phyloP scores from a whole-genome alignment of 2,113 vertebrate genomes.

The Scomber colias region DNA sequence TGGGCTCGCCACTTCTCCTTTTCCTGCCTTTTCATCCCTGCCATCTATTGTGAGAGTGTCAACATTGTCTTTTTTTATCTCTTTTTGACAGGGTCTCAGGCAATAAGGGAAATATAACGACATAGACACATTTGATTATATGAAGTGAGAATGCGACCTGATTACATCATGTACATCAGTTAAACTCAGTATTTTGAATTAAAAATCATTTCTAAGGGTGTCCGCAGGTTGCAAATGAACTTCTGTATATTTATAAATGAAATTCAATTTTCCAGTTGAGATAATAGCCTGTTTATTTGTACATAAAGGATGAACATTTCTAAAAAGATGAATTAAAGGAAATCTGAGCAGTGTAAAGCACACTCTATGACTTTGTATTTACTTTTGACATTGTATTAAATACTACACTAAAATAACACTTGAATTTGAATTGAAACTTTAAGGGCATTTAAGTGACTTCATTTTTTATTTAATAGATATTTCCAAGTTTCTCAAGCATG shows the following conservation, averaged over 20 bases:
- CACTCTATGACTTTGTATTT: not conserved
- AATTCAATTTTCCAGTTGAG: too few relatives aligned
- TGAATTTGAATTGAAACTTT: not conserved
- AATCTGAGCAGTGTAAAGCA: not conserved
- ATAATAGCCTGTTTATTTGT: too few relatives aligned
- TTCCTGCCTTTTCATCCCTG: constrained; percentile 5
- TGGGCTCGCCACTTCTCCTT: not conserved
- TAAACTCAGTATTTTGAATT: not conserved
- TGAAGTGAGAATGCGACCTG: not conserved
- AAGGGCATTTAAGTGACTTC: too few relatives aligned
- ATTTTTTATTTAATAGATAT: too few relatives aligned
- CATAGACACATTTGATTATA: not conserved
- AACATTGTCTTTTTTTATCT: not conserved
- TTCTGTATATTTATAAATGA: not conserved
- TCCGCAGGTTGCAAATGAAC: not conserved
- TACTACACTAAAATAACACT: not conserved
- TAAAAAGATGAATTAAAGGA: too few relatives aligned
- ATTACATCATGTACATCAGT: not conserved
- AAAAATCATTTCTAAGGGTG: not conserved
- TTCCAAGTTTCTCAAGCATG: too few relatives aligned
- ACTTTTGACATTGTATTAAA: too few relatives aligned
- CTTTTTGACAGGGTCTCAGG: not conserved
- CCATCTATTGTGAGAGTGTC: not conserved
- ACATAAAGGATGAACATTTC: too few relatives aligned
- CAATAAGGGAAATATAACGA: not conserved